phyloP scores from a whole-genome alignment of 2,888 invertebrate species.

The Hartigia nigra region DNA sequence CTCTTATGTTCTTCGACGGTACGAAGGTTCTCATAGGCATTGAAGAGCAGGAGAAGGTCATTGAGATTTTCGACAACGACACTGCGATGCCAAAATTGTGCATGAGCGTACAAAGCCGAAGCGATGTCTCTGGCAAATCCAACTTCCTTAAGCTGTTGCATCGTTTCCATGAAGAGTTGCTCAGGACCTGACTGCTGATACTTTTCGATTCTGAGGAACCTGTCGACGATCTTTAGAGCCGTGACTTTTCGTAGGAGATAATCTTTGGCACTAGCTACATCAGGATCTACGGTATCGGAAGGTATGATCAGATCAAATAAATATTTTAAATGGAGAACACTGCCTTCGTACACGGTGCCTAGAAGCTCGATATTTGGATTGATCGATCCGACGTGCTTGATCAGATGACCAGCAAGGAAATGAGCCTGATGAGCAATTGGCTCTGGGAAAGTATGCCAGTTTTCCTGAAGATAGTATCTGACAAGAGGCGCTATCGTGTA shows the following conservation, averaged over 20 bases:
- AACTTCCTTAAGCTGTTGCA: constrained; percentile 38
- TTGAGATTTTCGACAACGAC: constrained; percentile 35
- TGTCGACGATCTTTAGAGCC: constrained; percentile 28
- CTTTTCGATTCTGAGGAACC: constrained; percentile 34
- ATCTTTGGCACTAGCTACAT: constrained; percentile 37
- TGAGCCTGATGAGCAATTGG: constrained; percentile 18
- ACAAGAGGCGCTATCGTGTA: background rate
- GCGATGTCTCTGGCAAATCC: constrained; percentile 35
- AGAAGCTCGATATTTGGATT: constrained; percentile 40
- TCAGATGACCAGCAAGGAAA: constrained; percentile 32
- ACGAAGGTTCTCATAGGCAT: constrained; percentile 35
- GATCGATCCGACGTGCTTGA: constrained; percentile 34
- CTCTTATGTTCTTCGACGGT: constrained; percentile 9
- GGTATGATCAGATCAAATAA: constrained; percentile 42
- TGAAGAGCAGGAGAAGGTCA: constrained; percentile 34
- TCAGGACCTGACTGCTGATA: constrained; percentile 39
- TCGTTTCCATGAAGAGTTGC: constrained; percentile 39
- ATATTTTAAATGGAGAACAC: constrained; percentile 36
- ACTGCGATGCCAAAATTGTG: constrained; percentile 39
- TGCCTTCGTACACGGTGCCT: constrained; percentile 41
- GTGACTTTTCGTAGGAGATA: constrained; percentile 30
- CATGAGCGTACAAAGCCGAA: constrained; percentile 33
- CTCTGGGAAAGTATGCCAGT: background rate
- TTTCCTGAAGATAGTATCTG: background rate
- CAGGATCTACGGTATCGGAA: constrained; percentile 36